Evolutionary conservation across 2,113 vertebrate species (phyloP).

Genomic region (Nanorana parkeri): DNA sequence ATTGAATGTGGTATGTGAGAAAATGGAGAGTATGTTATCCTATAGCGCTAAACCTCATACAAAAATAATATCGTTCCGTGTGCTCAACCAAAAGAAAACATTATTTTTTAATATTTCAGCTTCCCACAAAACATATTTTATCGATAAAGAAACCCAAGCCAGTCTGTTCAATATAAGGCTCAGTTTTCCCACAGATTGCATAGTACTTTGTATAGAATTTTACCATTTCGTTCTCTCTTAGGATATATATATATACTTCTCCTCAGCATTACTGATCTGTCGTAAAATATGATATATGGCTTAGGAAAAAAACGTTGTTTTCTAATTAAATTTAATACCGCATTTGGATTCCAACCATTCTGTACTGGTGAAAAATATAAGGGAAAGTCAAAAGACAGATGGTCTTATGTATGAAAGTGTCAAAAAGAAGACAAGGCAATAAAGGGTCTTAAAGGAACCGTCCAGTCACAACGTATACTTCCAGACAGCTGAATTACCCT

Average conservation of each 20-base stretch:
- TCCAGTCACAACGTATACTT: no score
- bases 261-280: slow-evolving; percentile 4
- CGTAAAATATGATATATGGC: slow-evolving; percentile 6
- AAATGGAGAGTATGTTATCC: slow-evolving; percentile 40
- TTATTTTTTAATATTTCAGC: slow-evolving; percentile 33
- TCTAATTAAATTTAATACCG: neutral
- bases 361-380: neutral
- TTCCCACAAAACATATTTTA: slow-evolving; percentile 43
- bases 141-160: slow-evolving; percentile 10
- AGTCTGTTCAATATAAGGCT: slow-evolving; percentile 7
- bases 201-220: slow-evolving; percentile 10
- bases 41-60: slow-evolving; percentile 18
- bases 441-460: no score
- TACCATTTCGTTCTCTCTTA: slow-evolving; percentile 2
- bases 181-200: slow-evolving; percentile 22
- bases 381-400: no score
- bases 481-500: no score
- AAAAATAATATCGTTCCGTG: slow-evolving; percentile 17
- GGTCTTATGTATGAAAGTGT: neutral
- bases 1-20: slow-evolving; percentile 23
- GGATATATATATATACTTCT: slow-evolving; percentile 5
- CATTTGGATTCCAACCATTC: neutral
- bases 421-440: neutral
- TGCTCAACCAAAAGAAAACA: slow-evolving; percentile 37
- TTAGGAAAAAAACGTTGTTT: neutral